Evolutionary conservation across 2,113 vertebrate species (phyloP).

Genomic region (Tychaedon coryphoeus): DNA sequence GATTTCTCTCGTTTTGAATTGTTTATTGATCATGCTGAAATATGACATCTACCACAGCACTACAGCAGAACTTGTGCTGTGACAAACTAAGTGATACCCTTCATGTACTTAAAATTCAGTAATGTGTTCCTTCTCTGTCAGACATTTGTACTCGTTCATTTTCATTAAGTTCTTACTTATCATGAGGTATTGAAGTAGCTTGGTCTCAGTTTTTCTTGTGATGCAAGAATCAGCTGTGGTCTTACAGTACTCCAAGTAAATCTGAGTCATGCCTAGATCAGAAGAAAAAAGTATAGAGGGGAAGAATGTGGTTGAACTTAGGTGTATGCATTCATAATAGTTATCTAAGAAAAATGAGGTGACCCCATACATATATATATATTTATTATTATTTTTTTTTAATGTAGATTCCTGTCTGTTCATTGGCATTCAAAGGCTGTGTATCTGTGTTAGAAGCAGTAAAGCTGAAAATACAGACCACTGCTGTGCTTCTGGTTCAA

Average conservation of each 20-base stretch:
- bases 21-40: not conserved
- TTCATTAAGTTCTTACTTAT: not conserved
- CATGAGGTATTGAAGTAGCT: not conserved
- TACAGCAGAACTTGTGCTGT: not conserved
- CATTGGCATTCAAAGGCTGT: not conserved
- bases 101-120: not conserved
- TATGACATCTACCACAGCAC: not conserved
- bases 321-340: not conserved
- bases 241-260: not conserved
- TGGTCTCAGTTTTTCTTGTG: not conserved
- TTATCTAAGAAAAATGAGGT: not conserved
- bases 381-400: not conserved
- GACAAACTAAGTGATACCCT: not conserved
- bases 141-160: not conserved
- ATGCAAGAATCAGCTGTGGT: not conserved
- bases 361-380: rapidly evolving
- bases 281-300: not conserved
- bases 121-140: not conserved
- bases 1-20: not conserved
- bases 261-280: not conserved
- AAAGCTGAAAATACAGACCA: not conserved
- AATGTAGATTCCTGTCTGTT: not conserved
- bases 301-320: not conserved
- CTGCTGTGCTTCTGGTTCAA: not conserved
- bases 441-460: not conserved